phyloP scores from a whole-genome alignment of 2,888 invertebrate genomes.

The Agrochola circellaris region DNA sequence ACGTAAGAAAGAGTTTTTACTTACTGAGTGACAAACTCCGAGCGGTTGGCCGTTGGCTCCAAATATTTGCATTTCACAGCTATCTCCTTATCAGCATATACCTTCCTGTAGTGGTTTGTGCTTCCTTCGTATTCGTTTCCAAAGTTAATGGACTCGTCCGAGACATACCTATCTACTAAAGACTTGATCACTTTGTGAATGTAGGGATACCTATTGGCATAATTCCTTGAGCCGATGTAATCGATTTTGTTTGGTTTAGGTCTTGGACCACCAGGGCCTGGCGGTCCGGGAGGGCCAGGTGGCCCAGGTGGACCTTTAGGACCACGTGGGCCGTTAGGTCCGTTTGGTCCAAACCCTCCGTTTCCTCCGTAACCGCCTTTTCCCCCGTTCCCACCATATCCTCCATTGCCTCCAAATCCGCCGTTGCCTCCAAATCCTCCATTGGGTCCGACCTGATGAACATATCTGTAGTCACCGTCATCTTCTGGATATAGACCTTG shows the following conservation, averaged over 20 bases:
- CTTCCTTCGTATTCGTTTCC: constrained; percentile 76
- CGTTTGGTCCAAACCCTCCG: constrained; percentile 62
- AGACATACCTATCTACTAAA: constrained; percentile 81
- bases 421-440: constrained; percentile 77
- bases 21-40: constrained; percentile 84
- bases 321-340: constrained; percentile 60
- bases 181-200: constrained; percentile 81
- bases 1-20: constrained; percentile 61
- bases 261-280: constrained; percentile 59
- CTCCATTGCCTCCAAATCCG: constrained; percentile 73
- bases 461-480: constrained; percentile 89
- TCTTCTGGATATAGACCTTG: constrained; percentile 80
- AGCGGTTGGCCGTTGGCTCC: constrained; percentile 71
- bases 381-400: constrained; percentile 70
- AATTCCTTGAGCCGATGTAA: constrained; percentile 80
- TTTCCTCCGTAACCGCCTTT: constrained; percentile 64
- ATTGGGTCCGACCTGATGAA: constrained; percentile 83
- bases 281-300: constrained; percentile 66
- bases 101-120: constrained; percentile 76
- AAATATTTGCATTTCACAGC: constrained; percentile 83
- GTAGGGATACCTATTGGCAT: constrained; percentile 84
- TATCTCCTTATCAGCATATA: constrained; percentile 78
- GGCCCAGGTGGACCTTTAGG: constrained; percentile 56
- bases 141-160: constrained; percentile 74
- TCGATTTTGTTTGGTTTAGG: constrained; percentile 72